A percentile compares a stretch with the other conserved stretches of the same genome.
Conservation (phyloP, 2,888 invertebrate species). For the Acrobasis repandana region DNA sequence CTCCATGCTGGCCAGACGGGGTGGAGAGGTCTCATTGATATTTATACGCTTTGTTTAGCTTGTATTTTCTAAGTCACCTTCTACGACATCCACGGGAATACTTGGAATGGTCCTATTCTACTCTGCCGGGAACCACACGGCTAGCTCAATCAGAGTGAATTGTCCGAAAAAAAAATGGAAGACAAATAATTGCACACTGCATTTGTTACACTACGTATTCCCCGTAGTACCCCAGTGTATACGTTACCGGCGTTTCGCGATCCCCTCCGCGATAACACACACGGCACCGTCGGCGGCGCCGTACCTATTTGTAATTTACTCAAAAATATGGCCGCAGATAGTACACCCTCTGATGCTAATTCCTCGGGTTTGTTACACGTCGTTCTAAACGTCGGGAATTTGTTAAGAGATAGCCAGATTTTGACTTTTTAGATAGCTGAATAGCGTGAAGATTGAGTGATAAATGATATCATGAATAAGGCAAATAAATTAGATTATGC, state of each 20-base stretch:
- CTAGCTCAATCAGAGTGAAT: too few species aligned
- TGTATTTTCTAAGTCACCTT: too few species aligned
- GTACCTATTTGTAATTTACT: constrained; percentile 81
- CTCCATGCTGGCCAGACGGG: too few species aligned
- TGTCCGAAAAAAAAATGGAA: too few species aligned
- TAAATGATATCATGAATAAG: neutral
- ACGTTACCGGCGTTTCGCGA: constrained; percentile 69
- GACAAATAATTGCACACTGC: constrained; percentile 23
- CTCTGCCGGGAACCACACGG: too few species aligned
- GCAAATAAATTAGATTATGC: neutral
- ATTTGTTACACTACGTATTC: constrained; percentile 35
- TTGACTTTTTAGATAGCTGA: neutral
- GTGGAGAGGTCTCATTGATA: too few species aligned
- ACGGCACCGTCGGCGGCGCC: constrained; percentile 73
- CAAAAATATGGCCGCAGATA: constrained; percentile 77
- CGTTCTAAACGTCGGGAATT: constrained; percentile 21
- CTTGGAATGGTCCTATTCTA: too few species aligned
- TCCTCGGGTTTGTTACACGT: constrained; percentile 53
- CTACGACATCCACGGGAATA: too few species aligned
- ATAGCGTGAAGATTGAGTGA: constrained; percentile 9
- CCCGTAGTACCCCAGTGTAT: constrained; percentile 36
- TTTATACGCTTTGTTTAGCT: too few species aligned
- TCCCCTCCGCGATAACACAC: constrained; percentile 77
- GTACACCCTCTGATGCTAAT: constrained; percentile 62
- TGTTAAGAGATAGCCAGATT: constrained; percentile 19